Base-by-base conservation (phyloP, 2,113 vertebrate species). In the Anas platyrhynchos region DNA sequence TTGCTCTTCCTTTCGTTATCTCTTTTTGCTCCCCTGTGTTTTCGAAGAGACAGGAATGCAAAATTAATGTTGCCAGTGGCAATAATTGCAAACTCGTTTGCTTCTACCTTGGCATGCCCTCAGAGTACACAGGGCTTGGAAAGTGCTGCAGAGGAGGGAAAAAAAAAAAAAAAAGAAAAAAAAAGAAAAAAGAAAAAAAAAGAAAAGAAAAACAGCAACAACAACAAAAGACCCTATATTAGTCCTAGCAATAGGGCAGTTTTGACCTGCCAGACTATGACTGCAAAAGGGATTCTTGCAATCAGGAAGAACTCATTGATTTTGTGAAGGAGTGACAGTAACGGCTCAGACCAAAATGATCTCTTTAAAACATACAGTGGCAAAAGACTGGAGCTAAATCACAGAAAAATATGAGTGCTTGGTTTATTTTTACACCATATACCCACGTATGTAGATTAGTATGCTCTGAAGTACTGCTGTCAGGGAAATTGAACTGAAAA, bases 61-160 rank as follows among this genome's bases (percentile, higher is more conserved):
- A 94, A 90, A 95, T 95, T 83, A 93, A 90, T 81, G 92, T 94
- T 88, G 91, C 95, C 0, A 0, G 36, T 63, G 75, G 95, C 94
- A 90, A 67, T 94, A 88, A 95, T 55, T 90, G 86, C 79, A 74
- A 88, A 92, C 59, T 81, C 8, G 2, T 80, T 93, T 75, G 55
- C 91, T 90, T 86, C 91, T 96, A 86, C 83, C 94, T 95, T 92
- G 68, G 65, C 76, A 43, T 95, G 83, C 90, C 95, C 95, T 96
- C 95, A 80, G 92, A 96, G 85, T n/a, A 89, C 32, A 7, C 7
- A 34, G 67, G 50, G 79, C 56, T 90, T 88, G 83, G 78, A 94
- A 77, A 71, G 9, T 88, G 86, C 50, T 84, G 41, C 62, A 78
- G 73, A 92, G 38, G 5, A 65, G 17, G 16, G 29, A 31, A 41